Base-by-base conservation (phyloP, 2,797 vertebrate species). In the Urophycis tenuis region DNA sequence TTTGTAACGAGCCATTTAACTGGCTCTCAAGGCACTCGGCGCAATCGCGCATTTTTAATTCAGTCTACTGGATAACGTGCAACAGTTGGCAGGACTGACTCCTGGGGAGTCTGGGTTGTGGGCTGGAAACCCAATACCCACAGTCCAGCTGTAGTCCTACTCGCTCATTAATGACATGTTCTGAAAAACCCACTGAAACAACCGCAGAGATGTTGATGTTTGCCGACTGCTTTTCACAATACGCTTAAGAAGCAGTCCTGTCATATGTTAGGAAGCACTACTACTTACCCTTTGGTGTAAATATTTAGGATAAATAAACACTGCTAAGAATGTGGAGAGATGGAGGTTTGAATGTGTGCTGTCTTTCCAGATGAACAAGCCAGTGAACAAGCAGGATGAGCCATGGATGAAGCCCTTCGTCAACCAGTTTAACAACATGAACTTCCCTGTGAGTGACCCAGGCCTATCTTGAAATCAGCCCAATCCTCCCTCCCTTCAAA, bases 371-470 rank as follows among this genome's bases (percentile, higher is more conserved):
- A 95, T 96, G 88, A 95, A 93, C 85, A 99, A 98, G 93, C 93
- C 94, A 86, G 93, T 94, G 88, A 94, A 92, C 89, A 99, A 99
- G 87, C 96, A 95, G 88, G 97, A 99, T 34, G 97, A 99, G 80
- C 79, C 94, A 11, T 99, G 97, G 96, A 96, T 97, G 92, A 97
- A 96, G 90, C 95, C 95, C 72, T 95, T 99, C 85, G 92, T 97
- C 83, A 97, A 96, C 90, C 97, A 99, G 91, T 97, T 99, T 90
- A 95, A 93, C 89, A 94, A 90, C 91, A 95, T 99, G 93, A 95
- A 90, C 89, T 98, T 97, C 88, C 87, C 95, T 79, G 97, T 99
- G 90, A 96, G 97, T 92, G 9, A 15, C 25, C 0, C n/a, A n/a
- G 33, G 5, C 9, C 39, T 30, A 14, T 30, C 3, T 73, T 4